phyloP scores from a whole-genome alignment of 2,113 vertebrate genomes.

The Tenebrosternarchus preto region DNA sequence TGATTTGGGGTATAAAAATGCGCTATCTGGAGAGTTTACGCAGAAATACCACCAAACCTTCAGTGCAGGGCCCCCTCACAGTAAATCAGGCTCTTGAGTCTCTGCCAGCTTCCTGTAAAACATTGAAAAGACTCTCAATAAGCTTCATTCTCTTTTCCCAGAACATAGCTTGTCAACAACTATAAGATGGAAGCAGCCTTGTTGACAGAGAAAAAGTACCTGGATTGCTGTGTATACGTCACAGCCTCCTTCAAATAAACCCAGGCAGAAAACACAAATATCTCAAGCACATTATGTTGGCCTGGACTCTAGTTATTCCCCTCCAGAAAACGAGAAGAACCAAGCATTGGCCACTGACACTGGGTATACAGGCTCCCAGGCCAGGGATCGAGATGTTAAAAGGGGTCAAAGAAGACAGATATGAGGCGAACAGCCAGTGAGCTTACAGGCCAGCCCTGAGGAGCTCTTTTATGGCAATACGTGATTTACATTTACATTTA shows the following conservation, averaged over 20 bases:
- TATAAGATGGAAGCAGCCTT: conserved; percentile 31
- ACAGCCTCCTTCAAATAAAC: conserved; percentile 56
- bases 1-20: conserved; percentile 15
- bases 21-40: not conserved
- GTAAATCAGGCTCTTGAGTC: not conserved
- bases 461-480: conserved; percentile 52
- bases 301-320: not conserved
- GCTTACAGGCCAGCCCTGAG: not conserved
- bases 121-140: conserved; percentile 41
- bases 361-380: conserved; percentile 33
- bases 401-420: conserved; percentile 26
- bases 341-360: conserved; percentile 13
- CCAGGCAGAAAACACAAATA: conserved; percentile 41
- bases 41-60: not conserved
- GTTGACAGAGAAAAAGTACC: conserved; percentile 43
- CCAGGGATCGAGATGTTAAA: conserved; percentile 40
- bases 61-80: not conserved
- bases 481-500: conserved; percentile 47
- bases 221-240: conserved; percentile 41
- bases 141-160: conserved; percentile 38
- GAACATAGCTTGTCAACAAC: conserved; percentile 53
- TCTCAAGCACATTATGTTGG: conserved; percentile 31
- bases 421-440: conserved; percentile 32
- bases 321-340: not conserved
- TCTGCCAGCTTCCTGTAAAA: conserved; percentile 51